Evolutionary conservation across 2,888 invertebrate genomes (phyloP), one percentile per base, ranked within the genome.

Genomic region (Phania funesta): DNA sequence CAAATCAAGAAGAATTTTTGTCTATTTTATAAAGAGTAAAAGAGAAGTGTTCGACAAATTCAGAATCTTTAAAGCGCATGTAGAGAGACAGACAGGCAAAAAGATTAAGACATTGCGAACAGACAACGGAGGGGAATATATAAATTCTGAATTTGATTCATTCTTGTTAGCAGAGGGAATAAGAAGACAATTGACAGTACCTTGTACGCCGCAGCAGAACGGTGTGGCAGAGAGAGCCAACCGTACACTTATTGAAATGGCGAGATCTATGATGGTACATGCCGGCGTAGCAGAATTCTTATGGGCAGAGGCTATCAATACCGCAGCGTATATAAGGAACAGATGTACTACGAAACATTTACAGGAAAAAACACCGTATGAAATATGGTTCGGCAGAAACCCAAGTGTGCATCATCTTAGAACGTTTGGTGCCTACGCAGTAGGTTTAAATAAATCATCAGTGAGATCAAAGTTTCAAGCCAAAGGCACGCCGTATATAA

Each of bases 331-430:
- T n/a, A n/a, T 83, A 38, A 41, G 56, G 1, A 70, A 70, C 6
- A 70, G 68, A 41, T 50, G 71, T 26, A 50, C 73, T n/a, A 62
- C 73, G 22, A 71, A 35, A 32, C 24, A 13, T 1, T 44, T 84
- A 9, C 26, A 41, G 16, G 48, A 78, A 5, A 75, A 80, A 50
- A 87, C 86, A 8, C 85, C 87, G 9, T 86, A 82, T 68, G 86
- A 86, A 81, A 35, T 64, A 6, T 84, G 86, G 84, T 48, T 24
- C 35, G 84, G 84, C 29, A 46, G 52, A 9, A 85, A 76, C 16
- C 83, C 85, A 9, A 60, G 9, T 44, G 83, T 85, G 8, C 38
- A 60, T 11, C 84, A 83, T 71, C 58, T 85, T 1, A 80, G 38
- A 65, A 83, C 70, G 0, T 84, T 86, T 82, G 85, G 84, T 41